Evolutionary conservation across 2,113 vertebrate genomes (phyloP).

Genomic region (Varanus salvator): DNA sequence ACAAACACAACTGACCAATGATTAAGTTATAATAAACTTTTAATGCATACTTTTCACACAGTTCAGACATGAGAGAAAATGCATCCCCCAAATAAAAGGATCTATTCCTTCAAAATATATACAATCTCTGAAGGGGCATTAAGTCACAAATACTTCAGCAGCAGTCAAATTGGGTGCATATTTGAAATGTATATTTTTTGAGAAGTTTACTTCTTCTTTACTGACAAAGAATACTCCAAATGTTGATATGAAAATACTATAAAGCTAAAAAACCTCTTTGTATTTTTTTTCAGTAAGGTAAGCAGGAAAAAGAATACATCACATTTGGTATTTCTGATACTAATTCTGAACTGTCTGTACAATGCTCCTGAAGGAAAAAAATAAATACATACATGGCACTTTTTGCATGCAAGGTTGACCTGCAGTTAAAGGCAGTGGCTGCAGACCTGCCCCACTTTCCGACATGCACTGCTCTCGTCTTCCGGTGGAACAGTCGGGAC

Average conservation of each 20-base stretch:
- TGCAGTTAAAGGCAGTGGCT: slow-evolving; percentile 41
- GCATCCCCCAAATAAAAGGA: slow-evolving; percentile 56
- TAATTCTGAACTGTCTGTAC: slow-evolving; percentile 65
- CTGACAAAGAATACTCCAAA: slow-evolving; percentile 46
- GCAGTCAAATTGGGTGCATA: slow-evolving; percentile 67
- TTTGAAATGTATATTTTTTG: slow-evolving; percentile 70
- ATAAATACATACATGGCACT: slow-evolving; percentile 78
- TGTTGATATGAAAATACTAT: slow-evolving; percentile 74
- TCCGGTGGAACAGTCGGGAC: not conserved
- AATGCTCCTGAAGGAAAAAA: slow-evolving; percentile 69
- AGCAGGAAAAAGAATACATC: slow-evolving; percentile 77
- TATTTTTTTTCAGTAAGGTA: slow-evolving; percentile 64
- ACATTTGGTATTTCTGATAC: slow-evolving; percentile 75
- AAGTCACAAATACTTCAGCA: slow-evolving; percentile 72
- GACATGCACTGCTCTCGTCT: not conserved
- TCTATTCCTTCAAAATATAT: slow-evolving; percentile 57
- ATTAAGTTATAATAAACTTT: slow-evolving; percentile 62
- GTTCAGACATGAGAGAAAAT: slow-evolving; percentile 65
- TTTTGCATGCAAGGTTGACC: slow-evolving; percentile 73
- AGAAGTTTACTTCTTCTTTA: slow-evolving; percentile 45
- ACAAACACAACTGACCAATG: slow-evolving; percentile 34
- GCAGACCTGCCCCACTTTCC: not conserved
- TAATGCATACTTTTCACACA: slow-evolving; percentile 71
- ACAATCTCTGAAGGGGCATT: slow-evolving; percentile 66
- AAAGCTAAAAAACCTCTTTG: slow-evolving; percentile 74